Evolutionary conservation across 64 coral and sea anemone genomes (phyloP).

Genomic region (Platygyra sinensis): DNA sequence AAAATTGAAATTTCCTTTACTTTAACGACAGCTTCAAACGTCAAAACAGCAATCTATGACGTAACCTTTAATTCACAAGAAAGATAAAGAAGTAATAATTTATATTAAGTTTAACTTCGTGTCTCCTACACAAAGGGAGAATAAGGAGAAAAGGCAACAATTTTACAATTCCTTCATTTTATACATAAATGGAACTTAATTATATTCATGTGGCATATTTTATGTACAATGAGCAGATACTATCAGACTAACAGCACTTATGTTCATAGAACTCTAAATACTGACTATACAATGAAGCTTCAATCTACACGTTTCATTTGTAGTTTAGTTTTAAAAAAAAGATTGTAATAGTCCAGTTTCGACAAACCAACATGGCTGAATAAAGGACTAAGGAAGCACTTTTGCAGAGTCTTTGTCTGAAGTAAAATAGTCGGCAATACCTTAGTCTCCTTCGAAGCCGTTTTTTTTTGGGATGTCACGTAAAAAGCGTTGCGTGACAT

Average conservation of each 20-base stretch:
- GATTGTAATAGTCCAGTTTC: too few relatives aligned
- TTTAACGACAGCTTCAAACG: neutral
- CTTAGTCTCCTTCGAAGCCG: too few relatives aligned
- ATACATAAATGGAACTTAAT: slow-evolving; percentile 8
- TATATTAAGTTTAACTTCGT: neutral
- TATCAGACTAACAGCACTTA: neutral
- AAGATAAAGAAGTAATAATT: neutral
- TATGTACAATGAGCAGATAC: slow-evolving; percentile 1
- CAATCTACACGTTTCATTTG: neutral
- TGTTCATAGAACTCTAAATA: slow-evolving; percentile 1
- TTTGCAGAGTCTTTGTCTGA: too few relatives aligned
- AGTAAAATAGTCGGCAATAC: too few relatives aligned
- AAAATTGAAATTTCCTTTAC: neutral
- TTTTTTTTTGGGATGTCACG: too few relatives aligned
- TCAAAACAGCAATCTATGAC: neutral
- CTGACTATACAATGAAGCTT: neutral
- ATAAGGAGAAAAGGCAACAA: neutral
- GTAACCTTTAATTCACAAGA: neutral
- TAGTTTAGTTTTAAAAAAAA: too few relatives aligned
- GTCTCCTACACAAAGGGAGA: neutral
- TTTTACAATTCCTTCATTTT: slow-evolving; percentile 1
- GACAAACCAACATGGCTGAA: too few relatives aligned
- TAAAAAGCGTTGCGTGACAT: too few relatives aligned
- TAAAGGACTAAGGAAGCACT: too few relatives aligned
- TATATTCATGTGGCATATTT: neutral